These are phyloP conservation scores for Perca schrenkii DNA, from an alignment of 2,113 vertebrate species.

Conservation along the genomic window DNA sequence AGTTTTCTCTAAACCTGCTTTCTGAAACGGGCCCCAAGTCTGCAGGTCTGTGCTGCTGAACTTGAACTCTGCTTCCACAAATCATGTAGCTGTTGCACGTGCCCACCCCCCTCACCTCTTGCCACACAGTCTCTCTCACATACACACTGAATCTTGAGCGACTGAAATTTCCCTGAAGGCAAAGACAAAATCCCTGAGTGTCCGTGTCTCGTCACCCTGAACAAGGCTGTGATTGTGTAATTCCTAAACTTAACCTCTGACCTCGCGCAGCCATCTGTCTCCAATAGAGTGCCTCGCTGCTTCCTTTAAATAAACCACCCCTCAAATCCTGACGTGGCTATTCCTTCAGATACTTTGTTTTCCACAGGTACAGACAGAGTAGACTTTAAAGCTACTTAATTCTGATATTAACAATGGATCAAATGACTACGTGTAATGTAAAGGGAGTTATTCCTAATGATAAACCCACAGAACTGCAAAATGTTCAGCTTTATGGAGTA, in stretches of 20 bases:
- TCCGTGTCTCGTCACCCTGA: constrained; percentile 60
- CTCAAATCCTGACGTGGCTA: constrained; percentile 19
- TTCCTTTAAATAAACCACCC: constrained; percentile 46
- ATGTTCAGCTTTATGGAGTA: not conserved
- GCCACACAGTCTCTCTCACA: constrained; percentile 14
- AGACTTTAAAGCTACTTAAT: constrained; percentile 14
- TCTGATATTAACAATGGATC: not conserved
- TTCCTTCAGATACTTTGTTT: not conserved
- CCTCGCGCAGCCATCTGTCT: constrained; percentile 65
- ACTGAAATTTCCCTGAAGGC: constrained; percentile 46
- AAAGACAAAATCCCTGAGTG: constrained; percentile 60
- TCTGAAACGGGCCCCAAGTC: not conserved
- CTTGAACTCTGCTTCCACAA: constrained; percentile 57
- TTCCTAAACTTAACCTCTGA: constrained; percentile 77
- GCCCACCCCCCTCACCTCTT: not conserved
- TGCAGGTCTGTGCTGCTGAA: constrained; percentile 48
- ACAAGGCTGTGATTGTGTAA: constrained; percentile 73
- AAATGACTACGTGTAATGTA: not conserved
- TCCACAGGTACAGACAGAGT: constrained; percentile 4
- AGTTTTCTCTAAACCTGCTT: too few relatives aligned
- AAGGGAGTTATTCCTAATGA: not conserved
- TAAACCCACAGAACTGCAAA: not conserved
- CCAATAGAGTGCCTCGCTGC: constrained; percentile 45
- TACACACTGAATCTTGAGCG: constrained; percentile 26
- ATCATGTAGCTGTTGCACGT: constrained; percentile 50